A percentile compares a stretch with the other conserved stretches of the same genome.
These are phyloP conservation scores for Brassicogethes aeneus DNA, from an alignment of 2,888 invertebrate species.

Conservation along the genomic window DNA sequence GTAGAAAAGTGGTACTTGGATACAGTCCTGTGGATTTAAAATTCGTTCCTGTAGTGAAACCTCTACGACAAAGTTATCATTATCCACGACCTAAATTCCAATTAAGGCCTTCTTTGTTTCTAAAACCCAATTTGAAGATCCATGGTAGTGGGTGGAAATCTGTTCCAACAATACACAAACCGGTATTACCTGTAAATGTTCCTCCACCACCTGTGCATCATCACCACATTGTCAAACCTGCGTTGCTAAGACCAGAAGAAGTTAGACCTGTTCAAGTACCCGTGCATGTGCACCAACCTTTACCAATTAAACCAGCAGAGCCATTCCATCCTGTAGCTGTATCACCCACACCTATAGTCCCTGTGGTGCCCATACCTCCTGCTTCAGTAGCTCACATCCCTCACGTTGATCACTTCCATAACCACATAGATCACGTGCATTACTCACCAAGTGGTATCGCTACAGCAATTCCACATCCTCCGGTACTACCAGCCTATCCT, in stretches of 20 bases:
- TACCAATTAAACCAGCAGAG: slow-evolving; percentile 4
- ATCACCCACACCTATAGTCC: slow-evolving; percentile 5
- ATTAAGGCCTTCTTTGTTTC: slow-evolving; percentile 11
- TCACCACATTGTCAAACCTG: slow-evolving; percentile 5
- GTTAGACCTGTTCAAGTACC: slow-evolving; percentile 5
- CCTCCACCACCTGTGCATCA: slow-evolving; percentile 9
- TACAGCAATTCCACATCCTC: neutral
- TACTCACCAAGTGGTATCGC: neutral
- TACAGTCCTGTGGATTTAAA: slow-evolving; percentile 28
- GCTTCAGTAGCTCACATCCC: slow-evolving; percentile 4
- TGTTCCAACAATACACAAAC: slow-evolving; percentile 13
- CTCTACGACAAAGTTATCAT: slow-evolving; percentile 21
- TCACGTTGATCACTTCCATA: neutral
- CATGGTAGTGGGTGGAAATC: slow-evolving; percentile 11
- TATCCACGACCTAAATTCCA: slow-evolving; percentile 21
- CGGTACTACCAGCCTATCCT: slow-evolving; percentile 9
- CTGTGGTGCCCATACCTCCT: slow-evolving; percentile 9
- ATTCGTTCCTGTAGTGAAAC: slow-evolving; percentile 28
- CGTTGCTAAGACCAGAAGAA: slow-evolving; percentile 2
- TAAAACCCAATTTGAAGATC: slow-evolving; percentile 9
- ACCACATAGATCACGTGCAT: neutral
- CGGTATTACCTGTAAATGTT: slow-evolving; percentile 14
- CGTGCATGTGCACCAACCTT: slow-evolving; percentile 2
- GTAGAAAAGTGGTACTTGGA: slow-evolving; percentile 28
- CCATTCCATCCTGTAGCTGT: slow-evolving; percentile 6